Evolutionary conservation across 2,888 invertebrate genomes (phyloP), one percentile per base, ranked within the genome.

Genomic region (Apodemia zela): DNA sequence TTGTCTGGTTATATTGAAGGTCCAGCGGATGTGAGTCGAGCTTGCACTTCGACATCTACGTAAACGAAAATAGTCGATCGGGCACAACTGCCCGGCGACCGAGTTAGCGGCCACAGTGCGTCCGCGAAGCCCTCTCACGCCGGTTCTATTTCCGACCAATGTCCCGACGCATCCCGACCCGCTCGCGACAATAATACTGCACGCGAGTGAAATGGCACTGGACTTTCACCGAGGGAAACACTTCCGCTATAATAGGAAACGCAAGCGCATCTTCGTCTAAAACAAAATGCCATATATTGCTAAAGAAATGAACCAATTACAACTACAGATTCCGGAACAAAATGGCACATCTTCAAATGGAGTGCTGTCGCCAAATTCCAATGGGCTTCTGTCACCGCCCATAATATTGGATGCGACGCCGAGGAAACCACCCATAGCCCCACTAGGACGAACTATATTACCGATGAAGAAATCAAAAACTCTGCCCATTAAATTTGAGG

Each of bases 21-120:
- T 88, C 87, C 82, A 75, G 73, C 75, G 68, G 78, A 77, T 81
- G 84, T 84, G 84, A 83, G 82, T 85, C 81, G 81, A 75, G 77
- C 78, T 79, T 89, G 89, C 89, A 90, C 89, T 89, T 88, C 89
- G 88, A 88, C 87, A 87, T 89, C 87, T 89, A 85, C 84, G 84
- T 86, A 88, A 89, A 89, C 91, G 74, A 90, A 91, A 91, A 91
- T 90, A 91, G 90, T 90, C 85, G 74, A 80, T 87, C 89, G 81
- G 67, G 77, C 79, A 76, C 78, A 77, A 76, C 82, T 79, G 85
- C 88, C 87, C 87, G 86, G 90, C 89, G 90, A 89, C 89, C 89
- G 90, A 90, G 87, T 84, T 89, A 88, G 82, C 83, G 71, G 72
- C 80, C 83, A 78, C 85, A 90, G 90, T 90, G 78, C 80, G 85